These are phyloP conservation scores for Eublepharis macularius DNA, from an alignment of 2,113 vertebrate genomes.

Conservation along the genomic window DNA sequence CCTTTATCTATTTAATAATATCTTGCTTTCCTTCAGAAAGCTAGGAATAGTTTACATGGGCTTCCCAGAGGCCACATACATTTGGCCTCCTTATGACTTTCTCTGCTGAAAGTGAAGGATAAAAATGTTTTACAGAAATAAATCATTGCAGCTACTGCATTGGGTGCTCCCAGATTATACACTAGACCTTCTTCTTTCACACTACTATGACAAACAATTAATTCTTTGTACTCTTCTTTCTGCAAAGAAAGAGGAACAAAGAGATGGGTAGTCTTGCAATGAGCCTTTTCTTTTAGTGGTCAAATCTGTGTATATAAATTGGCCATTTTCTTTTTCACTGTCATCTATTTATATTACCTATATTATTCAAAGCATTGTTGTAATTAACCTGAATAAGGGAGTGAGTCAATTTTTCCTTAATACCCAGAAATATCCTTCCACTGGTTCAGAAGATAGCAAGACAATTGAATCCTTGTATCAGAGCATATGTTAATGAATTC, in stretches of 20 bases:
- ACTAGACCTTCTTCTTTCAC: background rate
- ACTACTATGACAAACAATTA: background rate
- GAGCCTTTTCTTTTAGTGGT: background rate
- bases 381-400: conserved; percentile 58
- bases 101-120: no score
- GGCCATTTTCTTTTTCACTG: conserved; percentile 37
- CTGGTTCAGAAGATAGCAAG: conserved; percentile 40
- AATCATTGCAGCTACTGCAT: background rate
- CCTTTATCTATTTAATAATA: background rate
- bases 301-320: conserved; percentile 30
- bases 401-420: conserved; percentile 49
- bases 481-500: background rate
- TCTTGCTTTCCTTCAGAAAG: background rate
- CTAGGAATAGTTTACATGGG: background rate
- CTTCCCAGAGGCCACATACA: background rate
- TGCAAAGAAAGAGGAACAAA: background rate
- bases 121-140: no score
- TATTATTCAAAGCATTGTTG: conserved; percentile 48
- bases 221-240: background rate
- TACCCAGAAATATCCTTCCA: conserved; percentile 40
- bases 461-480: conserved; percentile 18
- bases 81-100: no score
- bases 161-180: background rate
- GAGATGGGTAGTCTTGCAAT: background rate
- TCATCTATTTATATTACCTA: conserved; percentile 38